These are phyloP conservation scores for Syngnathus scovelli DNA, from an alignment of 2,113 vertebrate genomes.

Conservation along the genomic window DNA sequence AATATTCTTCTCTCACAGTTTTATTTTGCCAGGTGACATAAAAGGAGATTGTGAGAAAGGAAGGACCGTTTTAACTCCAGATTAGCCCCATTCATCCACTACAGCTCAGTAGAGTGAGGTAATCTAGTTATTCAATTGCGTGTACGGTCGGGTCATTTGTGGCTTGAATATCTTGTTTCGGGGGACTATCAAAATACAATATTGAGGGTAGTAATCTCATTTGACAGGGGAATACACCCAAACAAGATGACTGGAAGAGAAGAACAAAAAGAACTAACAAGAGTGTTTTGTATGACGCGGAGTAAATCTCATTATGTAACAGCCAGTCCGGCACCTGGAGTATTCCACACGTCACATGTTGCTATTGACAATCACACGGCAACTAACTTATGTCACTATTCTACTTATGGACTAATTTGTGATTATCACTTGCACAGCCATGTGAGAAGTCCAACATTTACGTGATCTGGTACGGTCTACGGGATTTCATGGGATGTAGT, in stretches of 20 bases:
- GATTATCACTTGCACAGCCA: neutral
- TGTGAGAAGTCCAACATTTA: neutral
- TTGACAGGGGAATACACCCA: neutral
- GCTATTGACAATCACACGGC: conserved; percentile 17
- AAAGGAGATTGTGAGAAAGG: conserved; percentile 9
- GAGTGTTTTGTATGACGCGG: conserved; percentile 2
- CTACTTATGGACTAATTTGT: conserved; percentile 8
- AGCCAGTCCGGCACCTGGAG: conserved; percentile 30
- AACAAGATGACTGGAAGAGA: neutral
- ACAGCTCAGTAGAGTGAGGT: conserved; percentile 31
- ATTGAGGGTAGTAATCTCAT: neutral
- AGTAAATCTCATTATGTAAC: conserved; percentile 54
- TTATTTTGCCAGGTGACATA: conserved; percentile 3
- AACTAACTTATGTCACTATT: conserved; percentile 25
- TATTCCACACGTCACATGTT: conserved; percentile 45
- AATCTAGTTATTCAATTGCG: conserved; percentile 66
- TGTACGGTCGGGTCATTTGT: conserved; percentile 10
- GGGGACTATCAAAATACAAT: conserved; percentile 4
- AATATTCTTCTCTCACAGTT: neutral
- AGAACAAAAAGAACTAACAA: neutral
- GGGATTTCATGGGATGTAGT: too few species aligned
- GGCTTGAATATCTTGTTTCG: conserved; percentile 4
- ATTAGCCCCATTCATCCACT: conserved; percentile 47
- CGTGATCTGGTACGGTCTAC: neutral
- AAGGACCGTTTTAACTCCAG: conserved; percentile 32